A percentile compares a stretch with the other conserved stretches of the same genome.
phyloP scores from a whole-genome alignment of 2,888 invertebrate genomes.

The Drosophila monieri region DNA sequence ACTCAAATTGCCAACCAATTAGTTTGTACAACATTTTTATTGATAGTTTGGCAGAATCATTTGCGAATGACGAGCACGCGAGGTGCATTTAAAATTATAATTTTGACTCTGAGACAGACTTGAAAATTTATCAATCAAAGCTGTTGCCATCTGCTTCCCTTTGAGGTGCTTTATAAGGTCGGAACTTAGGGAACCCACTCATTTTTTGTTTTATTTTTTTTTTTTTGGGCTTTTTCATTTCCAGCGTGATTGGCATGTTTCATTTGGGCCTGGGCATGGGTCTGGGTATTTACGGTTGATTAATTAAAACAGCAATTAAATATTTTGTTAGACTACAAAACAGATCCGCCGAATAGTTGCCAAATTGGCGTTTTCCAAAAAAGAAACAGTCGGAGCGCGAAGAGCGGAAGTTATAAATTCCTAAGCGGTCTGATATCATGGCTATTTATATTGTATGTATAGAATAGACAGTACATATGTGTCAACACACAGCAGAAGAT shows the following conservation, averaged over 20 bases:
- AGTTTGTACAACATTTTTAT: constrained; percentile 24
- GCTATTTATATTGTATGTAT: constrained; percentile 40
- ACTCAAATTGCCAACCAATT: constrained; percentile 20
- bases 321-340: constrained; percentile 55
- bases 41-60: constrained; percentile 25
- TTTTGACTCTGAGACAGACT: background rate
- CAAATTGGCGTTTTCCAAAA: constrained; percentile 55
- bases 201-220: constrained; percentile 20
- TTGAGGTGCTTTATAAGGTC: constrained; percentile 53
- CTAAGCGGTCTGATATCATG: constrained; percentile 68
- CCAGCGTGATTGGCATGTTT: constrained; percentile 53
- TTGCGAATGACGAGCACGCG: constrained; percentile 19
- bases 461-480: constrained; percentile 13
- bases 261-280: constrained; percentile 29
- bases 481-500: constrained; percentile 32
- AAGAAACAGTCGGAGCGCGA: constrained; percentile 16
- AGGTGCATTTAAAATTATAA: constrained; percentile 13
- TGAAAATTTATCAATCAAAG: constrained; percentile 58
- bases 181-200: constrained; percentile 13
- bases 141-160: constrained; percentile 58
- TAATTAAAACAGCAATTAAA: constrained; percentile 75
- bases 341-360: constrained; percentile 39
- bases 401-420: constrained; percentile 71
- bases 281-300: constrained; percentile 68
- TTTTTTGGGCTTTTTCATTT: constrained; percentile 55